These are phyloP conservation scores for Anthopleura sola DNA, from an alignment of 64 coral and sea anemone genomes.

Conservation along the genomic window DNA sequence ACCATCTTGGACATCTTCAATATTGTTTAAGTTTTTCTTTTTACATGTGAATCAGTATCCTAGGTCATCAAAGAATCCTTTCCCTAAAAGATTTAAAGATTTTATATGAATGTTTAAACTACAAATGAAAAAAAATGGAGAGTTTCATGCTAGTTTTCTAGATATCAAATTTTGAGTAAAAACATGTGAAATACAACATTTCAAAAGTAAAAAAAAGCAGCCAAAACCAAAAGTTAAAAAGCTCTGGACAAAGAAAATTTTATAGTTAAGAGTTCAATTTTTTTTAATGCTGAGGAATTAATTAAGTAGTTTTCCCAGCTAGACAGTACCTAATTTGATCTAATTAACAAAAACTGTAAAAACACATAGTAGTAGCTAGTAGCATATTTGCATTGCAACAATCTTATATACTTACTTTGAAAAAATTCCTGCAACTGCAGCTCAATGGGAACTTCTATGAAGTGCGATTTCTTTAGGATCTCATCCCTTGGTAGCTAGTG, in stretches of 20 bases:
- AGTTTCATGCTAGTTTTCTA: too few relatives aligned
- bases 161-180: too few relatives aligned
- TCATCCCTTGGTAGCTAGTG: not conserved
- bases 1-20: conserved; percentile 54
- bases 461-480: not conserved
- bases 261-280: not conserved
- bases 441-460: not conserved
- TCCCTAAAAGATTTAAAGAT: conserved; percentile 17
- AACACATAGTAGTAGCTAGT: too few relatives aligned
- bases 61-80: conserved; percentile 42
- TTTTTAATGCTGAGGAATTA: too few relatives aligned
- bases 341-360: too few relatives aligned
- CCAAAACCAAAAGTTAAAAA: too few relatives aligned
- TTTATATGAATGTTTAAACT: too few relatives aligned
- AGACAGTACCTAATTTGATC: too few relatives aligned
- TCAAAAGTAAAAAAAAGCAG: too few relatives aligned
- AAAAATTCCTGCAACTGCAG: not conserved
- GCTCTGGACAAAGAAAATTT: too few relatives aligned
- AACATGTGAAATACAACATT: not conserved
- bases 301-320: too few relatives aligned
- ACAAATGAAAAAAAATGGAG: too few relatives aligned
- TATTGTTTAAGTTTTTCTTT: conserved; percentile 36
- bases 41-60: conserved; percentile 25
- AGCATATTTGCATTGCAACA: not conserved
- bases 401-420: not conserved